These are phyloP conservation scores for Argyrosomus japonicus DNA, from an alignment of 2,113 vertebrate genomes.

Conservation along the genomic window DNA sequence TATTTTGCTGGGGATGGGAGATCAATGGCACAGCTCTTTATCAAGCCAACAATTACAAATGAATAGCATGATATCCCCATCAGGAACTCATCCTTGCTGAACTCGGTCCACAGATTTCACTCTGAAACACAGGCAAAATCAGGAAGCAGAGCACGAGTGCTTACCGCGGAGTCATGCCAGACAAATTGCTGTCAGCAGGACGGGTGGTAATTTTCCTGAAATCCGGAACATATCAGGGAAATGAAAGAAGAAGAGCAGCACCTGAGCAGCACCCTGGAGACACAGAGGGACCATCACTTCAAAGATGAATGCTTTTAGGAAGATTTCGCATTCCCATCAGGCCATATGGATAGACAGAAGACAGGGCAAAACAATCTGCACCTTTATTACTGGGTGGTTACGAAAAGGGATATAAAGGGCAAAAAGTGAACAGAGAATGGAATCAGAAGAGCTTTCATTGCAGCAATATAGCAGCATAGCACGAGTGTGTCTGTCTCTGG, in stretches of 20 bases:
- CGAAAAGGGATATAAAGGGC: conserved; percentile 24
- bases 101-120: conserved; percentile 3
- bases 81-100: neutral
- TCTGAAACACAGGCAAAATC: conserved; percentile 23
- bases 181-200: conserved; percentile 39
- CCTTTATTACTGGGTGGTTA: conserved; percentile 41
- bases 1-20: conserved; percentile 15
- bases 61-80: conserved; percentile 32
- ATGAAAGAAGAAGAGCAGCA: conserved; percentile 63
- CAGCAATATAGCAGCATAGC: neutral
- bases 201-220: conserved; percentile 60
- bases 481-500: neutral
- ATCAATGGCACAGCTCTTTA: conserved; percentile 30
- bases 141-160: conserved; percentile 7
- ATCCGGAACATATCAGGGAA: conserved; percentile 63
- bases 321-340: conserved; percentile 35
- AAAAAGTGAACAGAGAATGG: conserved; percentile 27
- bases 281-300: conserved; percentile 41
- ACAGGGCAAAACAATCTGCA: conserved; percentile 48
- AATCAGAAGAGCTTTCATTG: conserved; percentile 13
- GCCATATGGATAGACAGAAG: conserved; percentile 33
- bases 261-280: conserved; percentile 63
- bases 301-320: conserved; percentile 68
- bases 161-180: conserved; percentile 17
- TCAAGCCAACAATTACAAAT: conserved; percentile 45